Evolutionary conservation across 2,113 vertebrate genomes (phyloP), one percentile per base, ranked within the genome.

Genomic region (Nerophis lumbriciformis): DNA sequence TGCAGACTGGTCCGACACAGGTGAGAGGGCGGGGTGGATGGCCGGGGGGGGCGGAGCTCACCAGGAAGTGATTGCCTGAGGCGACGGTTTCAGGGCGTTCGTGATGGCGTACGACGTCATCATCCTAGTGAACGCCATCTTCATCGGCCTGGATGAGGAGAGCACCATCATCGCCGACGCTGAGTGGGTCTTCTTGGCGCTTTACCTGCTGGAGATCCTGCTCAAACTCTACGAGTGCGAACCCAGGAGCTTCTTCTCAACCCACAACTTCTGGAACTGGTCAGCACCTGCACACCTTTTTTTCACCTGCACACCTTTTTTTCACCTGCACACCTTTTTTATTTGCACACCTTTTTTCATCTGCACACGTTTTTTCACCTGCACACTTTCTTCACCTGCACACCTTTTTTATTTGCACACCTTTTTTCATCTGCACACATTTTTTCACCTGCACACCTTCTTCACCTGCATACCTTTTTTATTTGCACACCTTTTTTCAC

Each of bases 211-310:
- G 3, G 94, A 98, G 88, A 94, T 97, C 65, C 85, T 98, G 42
- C 87, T 97, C 37, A 98, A 98, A 73, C 83, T 96, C n/a, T 98
- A 96, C 77, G 91, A 92, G 0, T 92, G 92, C 0, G 94, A 98
- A 66, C 95, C 94, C 0, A 82, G 90, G 12, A 77, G 80, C 0
- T 96, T 96, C 71, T 96, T 94, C 45, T 89, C 91, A 75, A 91
- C 69, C 63, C 93, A 90, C 69, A 91, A 90, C 72, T 97, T 96
- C 87, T 98, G 96, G 96, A 98, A 98, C 87, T 97, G 95, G 95
- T 97, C 73, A 90, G 88, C 14, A 19, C 45, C 11, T 16, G 11
- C 4, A 45, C 0, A 28, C 15, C 4, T 9, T 4, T 13, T n/a
- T 45, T 15, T 11, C 37, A 42, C 6, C 6, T n/a, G 2, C 28